Conservation (phyloP, 2,888 invertebrate genomes). For the Oscheius sp. region DNA sequence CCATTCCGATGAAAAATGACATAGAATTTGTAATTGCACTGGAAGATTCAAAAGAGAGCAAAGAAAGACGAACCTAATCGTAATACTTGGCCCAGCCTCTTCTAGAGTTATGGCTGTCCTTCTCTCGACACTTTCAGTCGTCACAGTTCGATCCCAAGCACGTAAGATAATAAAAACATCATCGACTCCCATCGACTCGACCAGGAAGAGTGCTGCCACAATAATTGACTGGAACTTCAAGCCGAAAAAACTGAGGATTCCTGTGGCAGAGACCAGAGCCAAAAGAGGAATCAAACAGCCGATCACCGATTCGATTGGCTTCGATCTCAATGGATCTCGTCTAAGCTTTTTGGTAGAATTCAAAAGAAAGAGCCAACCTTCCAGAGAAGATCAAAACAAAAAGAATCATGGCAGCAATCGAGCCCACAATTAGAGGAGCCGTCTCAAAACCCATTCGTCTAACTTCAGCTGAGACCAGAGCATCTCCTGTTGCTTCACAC, state of each 20-base stretch:
- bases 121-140: conserved; percentile 21
- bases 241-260: conserved; percentile 50
- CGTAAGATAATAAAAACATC: conserved; percentile 62
- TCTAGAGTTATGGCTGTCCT: conserved; percentile 57
- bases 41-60: conserved; percentile 4
- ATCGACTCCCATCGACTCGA: conserved; percentile 66
- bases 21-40: conserved; percentile 54
- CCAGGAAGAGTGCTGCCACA: conserved; percentile 64
- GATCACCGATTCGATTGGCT: conserved; percentile 61
- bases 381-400: conserved; percentile 52
- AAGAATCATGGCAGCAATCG: conserved; percentile 63
- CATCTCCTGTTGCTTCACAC: conserved; percentile 65
- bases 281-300: conserved; percentile 64
- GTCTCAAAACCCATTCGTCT: conserved; percentile 66
- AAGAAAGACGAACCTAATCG: conserved; percentile 52
- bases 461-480: conserved; percentile 64
- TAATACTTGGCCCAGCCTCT: conserved; percentile 65
- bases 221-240: conserved; percentile 64
- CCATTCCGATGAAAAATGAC: conserved; percentile 52
- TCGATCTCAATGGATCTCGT: conserved; percentile 49
- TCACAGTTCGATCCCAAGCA: conserved; percentile 33
- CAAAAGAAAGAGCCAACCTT: neutral
- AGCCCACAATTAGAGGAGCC: conserved; percentile 59
- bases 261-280: conserved; percentile 54
- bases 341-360: conserved; percentile 8